Base-by-base conservation (phyloP, 2,888 invertebrate species). In the Hipparchia sbordonii region DNA sequence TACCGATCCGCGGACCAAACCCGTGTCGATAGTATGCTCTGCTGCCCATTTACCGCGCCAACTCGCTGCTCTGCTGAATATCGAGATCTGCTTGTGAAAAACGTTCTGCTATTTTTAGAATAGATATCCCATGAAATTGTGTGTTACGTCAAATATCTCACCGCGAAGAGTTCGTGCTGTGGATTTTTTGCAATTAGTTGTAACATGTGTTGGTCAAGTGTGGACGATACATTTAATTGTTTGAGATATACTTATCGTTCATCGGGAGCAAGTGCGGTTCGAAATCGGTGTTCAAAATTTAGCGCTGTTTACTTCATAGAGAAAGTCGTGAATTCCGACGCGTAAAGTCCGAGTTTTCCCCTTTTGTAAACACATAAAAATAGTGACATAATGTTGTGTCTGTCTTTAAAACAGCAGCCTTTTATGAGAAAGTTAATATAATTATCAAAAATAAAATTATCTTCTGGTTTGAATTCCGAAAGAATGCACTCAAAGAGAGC, bases 21-120 rank as follows among this genome's bases (percentile, higher is more conserved):
- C 86, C 79, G 83, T 86, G 87, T 87, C 87, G 85, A 77, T 87
- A 82, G 80, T 83, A 87, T 86, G 87, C 87, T 85, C 80, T 84
- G 86, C 79, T 85, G 87, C 85, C 84, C 86, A 81, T 84, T 84
- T 13, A 87, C 84, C 81, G 84, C 82, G 82, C 80, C 81, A 81
- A 80, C 81, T 86, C 81, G 83, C 85, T 87, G 85, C 84, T 86
- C 84, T 84, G 84, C 83, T 85, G 84, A 84, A 87, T 87, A 87
- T 84, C 82, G 83, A 87, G 84, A 87, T 85, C 83, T 85, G 80
- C 83, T 84, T 84, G 86, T 86, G 84, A 86, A 88, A 87, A 89
- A 80, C 82, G 76, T 78, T 76, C 78, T 79, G 77, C 79, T 88
- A 87, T 85, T 87, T 86, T 85, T 87, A 87, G 84, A 82, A 74